Base-by-base conservation (phyloP, 2,797 vertebrate genomes). In the Dromococcyx pavoninus region DNA sequence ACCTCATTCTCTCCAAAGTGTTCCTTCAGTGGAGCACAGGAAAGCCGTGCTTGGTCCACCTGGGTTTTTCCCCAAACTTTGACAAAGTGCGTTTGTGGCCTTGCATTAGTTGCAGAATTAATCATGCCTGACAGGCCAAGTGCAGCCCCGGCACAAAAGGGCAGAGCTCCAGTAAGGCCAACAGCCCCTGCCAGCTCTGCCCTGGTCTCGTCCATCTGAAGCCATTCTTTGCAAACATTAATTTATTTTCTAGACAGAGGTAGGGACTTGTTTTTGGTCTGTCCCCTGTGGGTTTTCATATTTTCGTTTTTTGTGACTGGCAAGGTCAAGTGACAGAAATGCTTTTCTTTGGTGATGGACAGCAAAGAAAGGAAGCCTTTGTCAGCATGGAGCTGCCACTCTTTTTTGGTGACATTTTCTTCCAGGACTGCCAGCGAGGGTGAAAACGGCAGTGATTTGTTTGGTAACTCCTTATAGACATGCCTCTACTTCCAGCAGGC, bases 1-100 rank as follows among this genome's bases (percentile, higher is more conserved):
- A 33, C 18, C 51, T 50, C 0, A 0, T 13, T 62, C 12, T 27
- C 64, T 51, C 39, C n/a, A 32, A 41, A 54, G 23, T 1, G 0
- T 60, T 89, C 56, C 60, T 73, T n/a, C 35, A 30, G 73, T 79
- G 48, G 64, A 33, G 39, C 17, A 32, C 53, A 43, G 43, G 90
- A 70, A 71, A 16, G 30, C 46, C 2, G 3, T 4, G 21, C 48
- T 53, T 35, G 39, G 70, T 32, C 37, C 14, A 2, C 41, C 46
- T 17, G 51, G 65, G 56, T 30, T 89, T 83, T 73, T 37, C 61
- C 60, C 41, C 56, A 30, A 1, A 7, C 0, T 37, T 56, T 35
- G 30, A 84, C 60, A 69, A 87, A 69, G 77, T 65, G 54, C 32
- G 4, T 48, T 50, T 30, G 30, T 84, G 91, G 78, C 78, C 50